Conservation (phyloP, 1,140 invertebrate species). For the Ceratina japonica region DNA sequence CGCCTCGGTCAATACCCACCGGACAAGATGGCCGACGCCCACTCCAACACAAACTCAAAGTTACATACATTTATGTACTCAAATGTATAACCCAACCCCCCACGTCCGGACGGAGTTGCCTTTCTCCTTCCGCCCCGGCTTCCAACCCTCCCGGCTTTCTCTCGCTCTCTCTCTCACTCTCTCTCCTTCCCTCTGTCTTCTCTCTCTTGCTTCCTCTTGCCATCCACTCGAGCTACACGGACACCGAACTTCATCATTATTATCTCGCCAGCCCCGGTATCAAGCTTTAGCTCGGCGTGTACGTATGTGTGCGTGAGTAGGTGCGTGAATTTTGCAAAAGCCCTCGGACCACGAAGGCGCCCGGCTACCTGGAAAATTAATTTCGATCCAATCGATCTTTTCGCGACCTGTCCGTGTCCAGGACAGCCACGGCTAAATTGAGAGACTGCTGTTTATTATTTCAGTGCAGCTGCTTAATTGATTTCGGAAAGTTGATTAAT, state of each 20-base stretch:
- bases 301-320: background rate
- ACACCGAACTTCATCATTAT: slow-evolving; percentile 78
- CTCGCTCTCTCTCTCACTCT: too few species aligned
- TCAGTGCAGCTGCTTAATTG: too few species aligned
- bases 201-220: slow-evolving; percentile 20
- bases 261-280: slow-evolving; percentile 61
- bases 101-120: slow-evolving; percentile 71
- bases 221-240: slow-evolving; percentile 73
- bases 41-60: slow-evolving; percentile 79
- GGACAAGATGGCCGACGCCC: slow-evolving; percentile 81
- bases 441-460: too few species aligned
- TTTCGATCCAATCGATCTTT: too few species aligned
- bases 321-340: slow-evolving; percentile 60
- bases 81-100: slow-evolving; percentile 78
- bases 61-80: slow-evolving; percentile 81
- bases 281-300: slow-evolving; percentile 36
- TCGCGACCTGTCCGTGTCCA: too few species aligned
- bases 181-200: too few species aligned
- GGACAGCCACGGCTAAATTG: too few species aligned
- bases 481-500: too few species aligned
- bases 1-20: slow-evolving; percentile 80
- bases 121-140: slow-evolving; percentile 71
- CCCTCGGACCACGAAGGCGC: slow-evolving; percentile 14
- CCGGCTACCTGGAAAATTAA: too few species aligned
- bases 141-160: slow-evolving; percentile 70